Evolutionary conservation across 2,888 invertebrate genomes (phyloP), one percentile per base, ranked within the genome.

Genomic region (Plutella xylostella): DNA sequence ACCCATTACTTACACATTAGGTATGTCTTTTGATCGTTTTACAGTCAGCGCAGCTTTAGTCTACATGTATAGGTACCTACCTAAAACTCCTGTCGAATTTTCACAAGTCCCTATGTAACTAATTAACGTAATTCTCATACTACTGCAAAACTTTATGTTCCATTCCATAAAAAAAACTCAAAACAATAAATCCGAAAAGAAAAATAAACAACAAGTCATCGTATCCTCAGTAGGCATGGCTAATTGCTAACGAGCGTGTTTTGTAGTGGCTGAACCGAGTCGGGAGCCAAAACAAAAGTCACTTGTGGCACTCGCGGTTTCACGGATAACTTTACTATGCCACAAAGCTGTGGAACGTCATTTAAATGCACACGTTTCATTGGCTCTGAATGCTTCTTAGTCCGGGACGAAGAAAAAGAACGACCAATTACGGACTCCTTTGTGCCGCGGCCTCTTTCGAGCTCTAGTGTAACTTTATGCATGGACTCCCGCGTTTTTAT

Each of bases 351-450:
- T 63, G 71, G 77, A 71, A 78, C 78, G 80, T 83, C 82, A 82
- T 83, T 83, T 83, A 83, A 83, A 82, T 82, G 83, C 83, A 80
- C 82, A 83, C 83, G 83, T 82, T 79, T 83, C 83, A 83, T 83
- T 82, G 82, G 80, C 69, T 80, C 72, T 79, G 79, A 83, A 83
- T 82, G 80, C 79, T 82, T 76, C 74, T 54, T 50, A 50, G 51
- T 42, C 47, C 73, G 79, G 77, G 76, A 77, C 80, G 78, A 77
- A 76, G 75, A 77, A 80, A 80, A 82, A 83, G 82, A 78, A 78
- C 79, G 78, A 82, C 82, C 83, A 83, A 82, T 83, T 83, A 83
- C 78, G 72, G 68, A 69, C n/a, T 77, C 82, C 73, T 80, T 83
- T 83, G 82, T 82, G 72, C 67, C 58, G 58, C 65, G 71, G 72